These are phyloP conservation scores for Columba livia DNA, from an alignment of 2,113 vertebrate species.

Conservation along the genomic window DNA sequence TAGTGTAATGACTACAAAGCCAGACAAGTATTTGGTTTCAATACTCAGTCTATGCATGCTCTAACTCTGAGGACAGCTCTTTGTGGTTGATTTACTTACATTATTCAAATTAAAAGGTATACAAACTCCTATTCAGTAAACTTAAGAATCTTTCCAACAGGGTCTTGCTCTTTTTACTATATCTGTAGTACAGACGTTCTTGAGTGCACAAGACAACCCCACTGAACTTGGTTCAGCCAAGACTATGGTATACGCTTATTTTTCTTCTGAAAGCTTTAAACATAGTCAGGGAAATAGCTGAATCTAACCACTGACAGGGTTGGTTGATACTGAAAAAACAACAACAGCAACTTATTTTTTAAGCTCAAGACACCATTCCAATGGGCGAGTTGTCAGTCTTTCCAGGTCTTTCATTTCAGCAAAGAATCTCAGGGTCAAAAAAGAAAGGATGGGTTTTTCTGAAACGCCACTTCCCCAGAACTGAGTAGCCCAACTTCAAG, in stretches of 20 bases:
- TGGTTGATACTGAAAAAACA: neutral
- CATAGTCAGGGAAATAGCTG: neutral
- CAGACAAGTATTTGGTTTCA: conserved; percentile 33
- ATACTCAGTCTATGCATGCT: neutral
- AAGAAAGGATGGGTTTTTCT: neutral
- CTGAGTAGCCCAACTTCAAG: neutral
- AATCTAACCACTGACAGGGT: neutral
- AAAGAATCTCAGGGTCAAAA: neutral
- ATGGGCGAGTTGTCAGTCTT: neutral
- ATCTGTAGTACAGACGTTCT: neutral
- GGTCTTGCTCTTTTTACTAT: neutral
- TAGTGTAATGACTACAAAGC: neutral
- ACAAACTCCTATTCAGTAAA: neutral
- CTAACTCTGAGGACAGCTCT: neutral
- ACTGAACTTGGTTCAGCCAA: neutral
- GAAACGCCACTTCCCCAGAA: neutral
- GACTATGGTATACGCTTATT: neutral
- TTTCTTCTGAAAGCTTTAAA: neutral
- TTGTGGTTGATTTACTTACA: neutral
- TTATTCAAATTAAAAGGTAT: conserved; percentile 12
- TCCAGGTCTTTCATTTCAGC: neutral
- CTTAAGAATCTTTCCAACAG: neutral
- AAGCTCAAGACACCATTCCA: neutral
- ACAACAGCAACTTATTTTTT: neutral
- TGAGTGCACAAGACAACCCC: neutral